Base-by-base conservation (phyloP, 2,113 vertebrate genomes). In the Malurus alboscapulatus region DNA sequence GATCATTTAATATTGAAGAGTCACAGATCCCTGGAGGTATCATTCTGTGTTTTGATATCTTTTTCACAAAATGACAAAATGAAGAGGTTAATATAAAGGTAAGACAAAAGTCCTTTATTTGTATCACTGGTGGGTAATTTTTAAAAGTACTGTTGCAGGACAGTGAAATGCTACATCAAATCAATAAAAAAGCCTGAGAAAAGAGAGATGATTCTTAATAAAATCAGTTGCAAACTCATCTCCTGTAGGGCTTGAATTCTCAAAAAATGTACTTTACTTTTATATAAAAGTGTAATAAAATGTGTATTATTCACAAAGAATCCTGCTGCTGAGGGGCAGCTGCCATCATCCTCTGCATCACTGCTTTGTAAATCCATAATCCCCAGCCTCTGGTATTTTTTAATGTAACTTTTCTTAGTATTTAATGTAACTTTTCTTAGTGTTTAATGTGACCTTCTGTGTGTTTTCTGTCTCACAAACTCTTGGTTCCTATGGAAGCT, bases 61-160 rank as follows among this genome's bases (percentile, higher is more conserved):
- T 14, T 84, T 88, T 92, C 88, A 78, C 77, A 93, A 94, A 95
- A 89, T 61, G 54, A 69, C 15, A 78, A 90, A 79, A 84, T 58
- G 29, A 94, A 79, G 57, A 90, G 20, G 38, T 96, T 77, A 18
- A 26, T 50, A 44, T 8, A 88, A 87, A 94, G 66, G 30, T 59
- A 96, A 94, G 61, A 73, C 44, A 30, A 78, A 69, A 74, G 63
- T 92, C 38, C 72, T 92, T 81, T 65, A 32, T 80, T 93, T 69
- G 87, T 10, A 15, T 90, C 63, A 63, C 62, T 84, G 73, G 3
- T 87, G 38, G 71, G 61, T 95, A 83, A 84, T 80, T 95, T 95
- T 93, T 89, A 78, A 94, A 93, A 96, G 80, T 69, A 84, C 32
- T 36, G 14, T 57, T 91, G 44, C 30, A 74, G 45, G 42, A 44